Conservation (phyloP, 1,140 invertebrate species). For the Nilaparvata lugens region DNA sequence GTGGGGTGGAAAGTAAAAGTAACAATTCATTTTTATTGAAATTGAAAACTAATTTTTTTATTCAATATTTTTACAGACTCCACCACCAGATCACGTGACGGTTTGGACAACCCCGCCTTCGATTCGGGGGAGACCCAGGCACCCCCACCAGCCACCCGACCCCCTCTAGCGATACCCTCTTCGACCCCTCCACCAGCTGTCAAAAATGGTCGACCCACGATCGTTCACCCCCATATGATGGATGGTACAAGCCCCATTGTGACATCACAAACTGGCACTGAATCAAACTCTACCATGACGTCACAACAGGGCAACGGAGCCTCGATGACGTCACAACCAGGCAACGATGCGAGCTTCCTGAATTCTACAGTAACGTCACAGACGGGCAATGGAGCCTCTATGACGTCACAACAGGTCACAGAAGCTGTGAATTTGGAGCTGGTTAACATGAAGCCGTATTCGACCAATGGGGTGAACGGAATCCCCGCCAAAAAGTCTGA, state of each 20-base stretch:
- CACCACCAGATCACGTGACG: background rate
- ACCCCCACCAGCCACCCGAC: slow-evolving; percentile 1
- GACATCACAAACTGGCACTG: no score
- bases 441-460: slow-evolving; percentile 59
- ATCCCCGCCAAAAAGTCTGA: slow-evolving; percentile 49
- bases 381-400: slow-evolving; percentile 1
- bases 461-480: slow-evolving; percentile 31
- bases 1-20: no score
- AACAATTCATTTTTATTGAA: no score
- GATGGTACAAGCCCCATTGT: no score
- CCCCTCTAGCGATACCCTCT: background rate
- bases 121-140: slow-evolving; percentile 10
- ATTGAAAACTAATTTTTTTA: no score
- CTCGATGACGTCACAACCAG: slow-evolving; percentile 25
- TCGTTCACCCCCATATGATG: no score
- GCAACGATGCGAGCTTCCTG: slow-evolving; percentile 45
- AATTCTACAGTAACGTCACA: slow-evolving; percentile 11
- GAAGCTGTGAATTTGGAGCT: slow-evolving; percentile 73
- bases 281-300: no score
- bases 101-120: slow-evolving; percentile 15
- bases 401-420: slow-evolving; percentile 33
- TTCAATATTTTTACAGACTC: no score
- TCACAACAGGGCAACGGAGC: background rate
- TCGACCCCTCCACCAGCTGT: no score
- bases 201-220: no score